phyloP scores from a whole-genome alignment of 2,113 vertebrate genomes.

The Brachypodius melanocephalos region DNA sequence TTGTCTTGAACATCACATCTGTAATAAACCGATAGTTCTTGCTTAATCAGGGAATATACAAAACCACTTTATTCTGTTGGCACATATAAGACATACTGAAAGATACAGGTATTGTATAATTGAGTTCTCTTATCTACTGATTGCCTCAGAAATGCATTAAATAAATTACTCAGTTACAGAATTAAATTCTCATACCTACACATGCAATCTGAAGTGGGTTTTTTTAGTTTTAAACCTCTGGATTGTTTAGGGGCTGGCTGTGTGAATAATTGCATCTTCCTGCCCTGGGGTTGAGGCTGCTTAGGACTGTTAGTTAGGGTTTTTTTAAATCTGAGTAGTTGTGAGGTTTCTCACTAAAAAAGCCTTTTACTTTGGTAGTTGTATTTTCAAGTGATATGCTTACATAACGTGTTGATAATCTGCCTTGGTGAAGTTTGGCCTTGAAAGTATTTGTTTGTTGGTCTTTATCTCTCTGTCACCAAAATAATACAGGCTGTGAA shows the following conservation, averaged over 20 bases:
- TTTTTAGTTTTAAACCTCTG: background rate
- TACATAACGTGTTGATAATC: background rate
- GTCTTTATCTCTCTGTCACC: background rate
- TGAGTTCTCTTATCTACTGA: background rate
- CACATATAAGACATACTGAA: background rate
- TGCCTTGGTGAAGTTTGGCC: background rate
- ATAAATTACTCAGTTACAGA: background rate
- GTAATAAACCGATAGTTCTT: background rate
- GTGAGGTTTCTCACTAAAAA: background rate
- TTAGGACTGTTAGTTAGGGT: background rate
- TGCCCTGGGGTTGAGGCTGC: background rate
- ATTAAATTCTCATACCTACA: background rate
- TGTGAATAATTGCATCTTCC: background rate
- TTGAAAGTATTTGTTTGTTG: background rate
- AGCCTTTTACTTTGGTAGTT: background rate
- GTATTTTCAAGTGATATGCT: background rate
- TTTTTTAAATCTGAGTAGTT: background rate
- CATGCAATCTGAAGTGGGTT: background rate
- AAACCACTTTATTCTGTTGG: background rate
- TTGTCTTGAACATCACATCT: background rate
- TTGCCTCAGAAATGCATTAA: background rate
- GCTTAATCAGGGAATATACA: background rate
- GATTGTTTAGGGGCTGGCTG: background rate
- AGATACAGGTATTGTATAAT: background rate
- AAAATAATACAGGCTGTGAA: background rate